These are phyloP conservation scores for Mesopsocus fuscifrons DNA, from an alignment of 2,888 invertebrate genomes.

Conservation along the genomic window DNA sequence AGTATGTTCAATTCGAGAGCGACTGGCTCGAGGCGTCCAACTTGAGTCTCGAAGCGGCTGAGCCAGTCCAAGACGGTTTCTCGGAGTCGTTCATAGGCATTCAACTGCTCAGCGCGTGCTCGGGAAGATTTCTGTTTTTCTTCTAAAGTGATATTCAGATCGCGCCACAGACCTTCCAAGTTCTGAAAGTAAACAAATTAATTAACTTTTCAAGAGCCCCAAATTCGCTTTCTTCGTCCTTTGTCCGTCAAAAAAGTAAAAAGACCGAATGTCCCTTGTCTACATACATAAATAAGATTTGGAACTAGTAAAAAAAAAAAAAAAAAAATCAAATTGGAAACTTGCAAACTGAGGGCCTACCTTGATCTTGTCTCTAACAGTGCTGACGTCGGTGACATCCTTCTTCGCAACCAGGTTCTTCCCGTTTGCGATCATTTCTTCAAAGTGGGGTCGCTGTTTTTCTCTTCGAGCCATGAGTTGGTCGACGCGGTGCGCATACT, in stretches of 20 bases:
- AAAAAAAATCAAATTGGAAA: too few species aligned
- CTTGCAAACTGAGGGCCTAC: conserved; percentile 18
- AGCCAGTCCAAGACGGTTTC: conserved; percentile 65
- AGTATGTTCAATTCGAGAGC: conserved; percentile 75
- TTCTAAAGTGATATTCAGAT: conserved; percentile 59
- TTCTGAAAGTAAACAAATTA: conserved; percentile 28
- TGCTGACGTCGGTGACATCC: conserved; percentile 72
- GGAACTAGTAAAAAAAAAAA: conserved; percentile 11
- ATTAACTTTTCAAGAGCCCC: too few species aligned
- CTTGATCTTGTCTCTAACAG: conserved; percentile 68
- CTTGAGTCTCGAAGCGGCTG: conserved; percentile 52
- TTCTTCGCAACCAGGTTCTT: conserved; percentile 64
- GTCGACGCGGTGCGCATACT: conserved; percentile 31
- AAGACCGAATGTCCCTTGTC: too few species aligned
- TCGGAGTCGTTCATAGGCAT: conserved; percentile 67
- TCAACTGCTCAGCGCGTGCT: conserved; percentile 66
- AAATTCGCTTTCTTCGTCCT: too few species aligned
- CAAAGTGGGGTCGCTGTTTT: conserved; percentile 36
- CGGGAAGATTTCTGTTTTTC: conserved; percentile 71
- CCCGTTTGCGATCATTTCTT: conserved; percentile 61
- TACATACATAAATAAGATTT: too few species aligned
- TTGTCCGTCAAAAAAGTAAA: too few species aligned
- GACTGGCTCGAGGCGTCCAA: conserved; percentile 60
- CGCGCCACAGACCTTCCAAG: conserved; percentile 77
- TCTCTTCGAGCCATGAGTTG: conserved; percentile 39